Conservation (phyloP, 2,797 vertebrate species). For the Limnodromus scolopaceus region DNA sequence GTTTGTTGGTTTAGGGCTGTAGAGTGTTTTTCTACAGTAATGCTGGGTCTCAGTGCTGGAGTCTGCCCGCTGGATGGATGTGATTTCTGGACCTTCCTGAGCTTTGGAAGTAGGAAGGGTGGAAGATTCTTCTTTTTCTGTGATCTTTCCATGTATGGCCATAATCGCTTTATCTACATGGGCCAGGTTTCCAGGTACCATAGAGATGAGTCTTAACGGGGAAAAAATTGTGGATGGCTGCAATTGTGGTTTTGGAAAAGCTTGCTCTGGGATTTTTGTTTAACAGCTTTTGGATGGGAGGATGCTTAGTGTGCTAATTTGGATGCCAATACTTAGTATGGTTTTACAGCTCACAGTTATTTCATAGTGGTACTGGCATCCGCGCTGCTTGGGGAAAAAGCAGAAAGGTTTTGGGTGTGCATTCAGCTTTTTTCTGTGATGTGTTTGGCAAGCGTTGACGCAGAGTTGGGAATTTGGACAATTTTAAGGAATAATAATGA, state of each 20-base stretch:
- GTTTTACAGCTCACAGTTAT: slow-evolving; percentile 17
- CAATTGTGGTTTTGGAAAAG: slow-evolving; percentile 56
- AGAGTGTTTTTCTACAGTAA: background rate
- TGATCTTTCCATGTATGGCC: slow-evolving; percentile 18
- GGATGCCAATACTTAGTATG: background rate
- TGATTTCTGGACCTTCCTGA: slow-evolving; percentile 10
- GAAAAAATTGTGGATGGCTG: slow-evolving; percentile 21
- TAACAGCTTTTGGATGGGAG: slow-evolving; percentile 23
- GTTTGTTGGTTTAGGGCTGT: background rate
- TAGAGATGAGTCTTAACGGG: slow-evolving; percentile 39
- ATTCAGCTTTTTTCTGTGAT: slow-evolving; percentile 38
- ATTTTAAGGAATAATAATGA: background rate
- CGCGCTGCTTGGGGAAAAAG: background rate
- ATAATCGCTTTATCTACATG: slow-evolving; percentile 5
- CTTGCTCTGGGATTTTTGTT: slow-evolving; percentile 52
- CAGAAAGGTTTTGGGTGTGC: slow-evolving; percentile 55
- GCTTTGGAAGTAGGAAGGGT: background rate
- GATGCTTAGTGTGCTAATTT: slow-evolving; percentile 59
- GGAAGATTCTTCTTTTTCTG: background rate
- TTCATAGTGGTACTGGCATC: slow-evolving; percentile 26
- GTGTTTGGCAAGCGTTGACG: background rate
- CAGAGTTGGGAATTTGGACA: background rate
- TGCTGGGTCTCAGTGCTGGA: background rate
- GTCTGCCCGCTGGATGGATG: background rate
- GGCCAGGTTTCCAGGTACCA: slow-evolving; percentile 67